A percentile compares a stretch with the other conserved stretches of the same genome.
Evolutionary conservation across 2,888 invertebrate species (phyloP).

Genomic region (Exephanes ischioxanthus): DNA sequence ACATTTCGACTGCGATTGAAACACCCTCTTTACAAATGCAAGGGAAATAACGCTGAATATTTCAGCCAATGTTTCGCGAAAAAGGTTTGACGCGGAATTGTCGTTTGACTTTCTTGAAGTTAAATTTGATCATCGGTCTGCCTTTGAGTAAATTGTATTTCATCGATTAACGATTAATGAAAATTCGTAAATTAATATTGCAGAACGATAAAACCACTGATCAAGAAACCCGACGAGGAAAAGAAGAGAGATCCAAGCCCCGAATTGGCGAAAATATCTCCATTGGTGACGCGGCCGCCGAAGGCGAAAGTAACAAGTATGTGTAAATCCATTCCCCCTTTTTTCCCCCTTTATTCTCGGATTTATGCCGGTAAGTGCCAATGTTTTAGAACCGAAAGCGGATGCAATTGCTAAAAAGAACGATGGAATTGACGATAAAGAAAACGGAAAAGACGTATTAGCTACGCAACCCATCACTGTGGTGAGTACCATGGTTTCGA

Average conservation of each 20-base stretch:
- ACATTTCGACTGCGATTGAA: too few species aligned
- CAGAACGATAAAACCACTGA: conserved; percentile 89
- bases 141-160: not conserved
- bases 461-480: conserved; percentile 78
- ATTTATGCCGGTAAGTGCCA: conserved; percentile 72
- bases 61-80: too few species aligned
- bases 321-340: conserved; percentile 62
- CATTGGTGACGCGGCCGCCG: conserved; percentile 92
- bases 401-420: conserved; percentile 81
- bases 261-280: conserved; percentile 93
- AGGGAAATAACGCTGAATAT: too few species aligned
- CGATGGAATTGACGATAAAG: conserved; percentile 83
- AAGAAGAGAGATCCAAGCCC: conserved; percentile 90
- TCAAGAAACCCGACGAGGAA: conserved; percentile 87
- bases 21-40: too few species aligned
- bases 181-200: conserved; percentile 18
- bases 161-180: not conserved
- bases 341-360: too few species aligned
- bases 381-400: conserved; percentile 80
- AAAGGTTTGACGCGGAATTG: too few species aligned
- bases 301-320: conserved; percentile 88
- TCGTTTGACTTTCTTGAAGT: too few species aligned
- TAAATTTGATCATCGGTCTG: not conserved
- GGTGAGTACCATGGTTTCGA: conserved; percentile 76
- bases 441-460: conserved; percentile 80